phyloP scores from a whole-genome alignment of 2,113 vertebrate species.

The Martes martes region DNA sequence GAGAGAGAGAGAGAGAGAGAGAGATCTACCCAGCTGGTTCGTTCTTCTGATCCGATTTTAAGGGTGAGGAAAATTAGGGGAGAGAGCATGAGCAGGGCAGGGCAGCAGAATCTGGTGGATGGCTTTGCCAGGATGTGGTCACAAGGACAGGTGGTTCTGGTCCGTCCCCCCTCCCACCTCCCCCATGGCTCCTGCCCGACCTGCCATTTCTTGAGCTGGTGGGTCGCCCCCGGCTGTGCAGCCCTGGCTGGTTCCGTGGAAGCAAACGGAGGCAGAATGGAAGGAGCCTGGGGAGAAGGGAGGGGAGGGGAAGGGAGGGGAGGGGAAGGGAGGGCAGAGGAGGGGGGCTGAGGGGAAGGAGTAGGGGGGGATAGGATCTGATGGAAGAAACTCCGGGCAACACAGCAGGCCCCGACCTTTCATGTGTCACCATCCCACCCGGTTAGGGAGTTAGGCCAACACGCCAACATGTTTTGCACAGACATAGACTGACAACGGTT shows the following conservation, averaged over 20 bases:
- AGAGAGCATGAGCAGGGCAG: not conserved
- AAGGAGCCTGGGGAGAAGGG: not conserved
- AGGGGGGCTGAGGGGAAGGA: fast-evolving
- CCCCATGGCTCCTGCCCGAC: fast-evolving
- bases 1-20: no score
- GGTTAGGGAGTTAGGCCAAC: not conserved
- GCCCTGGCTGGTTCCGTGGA: not conserved
- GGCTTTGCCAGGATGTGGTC: not conserved
- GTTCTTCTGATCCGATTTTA: not conserved
- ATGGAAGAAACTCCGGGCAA: not conserved
- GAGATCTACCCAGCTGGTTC: no score
- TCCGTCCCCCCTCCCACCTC: not conserved
- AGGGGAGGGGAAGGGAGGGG: not conserved
- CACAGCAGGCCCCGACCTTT: not conserved
- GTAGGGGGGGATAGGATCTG: fast-evolving
- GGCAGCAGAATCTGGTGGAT: not conserved
- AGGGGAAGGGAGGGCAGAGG: not conserved
- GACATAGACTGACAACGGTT: fast-evolving
- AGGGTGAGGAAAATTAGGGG: not conserved
- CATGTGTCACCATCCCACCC: fast-evolving
- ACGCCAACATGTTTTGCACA: fast-evolving
- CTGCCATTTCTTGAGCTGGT: not conserved
- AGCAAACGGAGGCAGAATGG: not conserved
- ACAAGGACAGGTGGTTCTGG: not conserved
- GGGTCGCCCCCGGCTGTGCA: fast-evolving